Conservation (phyloP, 2,113 vertebrate species). For the Myiagra hebetior region DNA sequence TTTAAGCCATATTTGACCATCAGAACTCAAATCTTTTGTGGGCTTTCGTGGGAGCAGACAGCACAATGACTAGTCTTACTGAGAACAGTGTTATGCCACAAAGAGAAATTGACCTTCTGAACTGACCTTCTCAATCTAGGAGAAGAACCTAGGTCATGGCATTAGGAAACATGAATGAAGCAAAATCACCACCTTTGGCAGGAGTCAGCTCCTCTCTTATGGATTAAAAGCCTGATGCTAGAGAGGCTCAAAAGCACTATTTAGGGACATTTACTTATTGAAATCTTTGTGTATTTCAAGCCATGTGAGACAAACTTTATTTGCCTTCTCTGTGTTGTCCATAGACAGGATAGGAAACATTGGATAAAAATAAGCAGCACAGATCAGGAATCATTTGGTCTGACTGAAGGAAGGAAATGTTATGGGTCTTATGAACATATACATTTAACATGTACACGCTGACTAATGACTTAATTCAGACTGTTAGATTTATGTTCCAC, state of each 20-base stretch:
- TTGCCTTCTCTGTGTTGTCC: not conserved
- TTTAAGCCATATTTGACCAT: not conserved
- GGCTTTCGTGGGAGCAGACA: not conserved
- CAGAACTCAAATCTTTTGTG: not conserved
- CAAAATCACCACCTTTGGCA: not conserved
- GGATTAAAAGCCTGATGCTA: not conserved
- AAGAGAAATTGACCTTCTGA: not conserved
- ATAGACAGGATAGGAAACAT: not conserved
- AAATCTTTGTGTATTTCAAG: not conserved
- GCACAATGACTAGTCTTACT: not conserved
- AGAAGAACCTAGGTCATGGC: not conserved
- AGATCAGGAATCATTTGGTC: not conserved
- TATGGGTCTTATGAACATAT: not conserved
- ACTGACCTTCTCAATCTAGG: not conserved
- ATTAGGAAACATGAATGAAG: not conserved
- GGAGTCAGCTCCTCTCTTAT: not conserved
- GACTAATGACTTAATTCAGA: not conserved
- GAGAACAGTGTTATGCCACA: not conserved
- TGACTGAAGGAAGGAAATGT: not conserved
- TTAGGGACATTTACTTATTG: not conserved
- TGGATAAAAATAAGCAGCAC: not conserved
- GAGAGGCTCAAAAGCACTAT: not conserved
- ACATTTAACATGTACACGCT: not conserved
- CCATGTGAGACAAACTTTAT: not conserved
- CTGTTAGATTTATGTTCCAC: not conserved